phyloP scores from a whole-genome alignment of 2,888 invertebrate species.

The Napeogenes inachia region DNA sequence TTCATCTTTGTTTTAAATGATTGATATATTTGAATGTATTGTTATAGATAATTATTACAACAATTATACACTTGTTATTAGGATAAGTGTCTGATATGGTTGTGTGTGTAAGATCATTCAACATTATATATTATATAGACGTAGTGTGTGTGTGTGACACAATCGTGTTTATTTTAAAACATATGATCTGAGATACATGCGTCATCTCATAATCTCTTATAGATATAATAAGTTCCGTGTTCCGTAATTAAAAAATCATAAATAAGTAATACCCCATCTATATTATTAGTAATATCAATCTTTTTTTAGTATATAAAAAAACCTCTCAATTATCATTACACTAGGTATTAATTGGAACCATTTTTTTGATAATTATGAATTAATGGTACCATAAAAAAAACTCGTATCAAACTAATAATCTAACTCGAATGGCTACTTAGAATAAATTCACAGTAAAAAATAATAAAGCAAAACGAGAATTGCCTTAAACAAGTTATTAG shows the following conservation, averaged over 20 bases:
- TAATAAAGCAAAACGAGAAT: constrained; percentile 12
- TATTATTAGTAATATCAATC: no score
- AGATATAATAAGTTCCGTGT: background rate
- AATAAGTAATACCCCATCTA: background rate
- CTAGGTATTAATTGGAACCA: no score
- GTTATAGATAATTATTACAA: no score
- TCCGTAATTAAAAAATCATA: background rate
- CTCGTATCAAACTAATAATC: background rate
- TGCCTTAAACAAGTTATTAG: constrained; percentile 2
- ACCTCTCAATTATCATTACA: no score
- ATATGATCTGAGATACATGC: background rate
- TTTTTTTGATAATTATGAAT: no score
- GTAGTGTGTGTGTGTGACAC: no score
- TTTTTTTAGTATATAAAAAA: no score
- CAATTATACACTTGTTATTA: no score
- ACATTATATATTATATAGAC: no score
- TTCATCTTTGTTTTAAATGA: constrained; percentile 12
- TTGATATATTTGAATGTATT: background rate
- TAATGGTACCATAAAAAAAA: background rate
- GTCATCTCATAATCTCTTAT: background rate
- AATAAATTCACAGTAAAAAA: constrained; percentile 9
- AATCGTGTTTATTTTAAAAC: background rate
- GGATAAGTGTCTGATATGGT: no score
- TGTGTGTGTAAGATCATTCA: no score
- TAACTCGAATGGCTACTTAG: constrained; percentile 10